Base-by-base conservation (phyloP, 2,797 vertebrate genomes). In the Liasis olivaceus region DNA sequence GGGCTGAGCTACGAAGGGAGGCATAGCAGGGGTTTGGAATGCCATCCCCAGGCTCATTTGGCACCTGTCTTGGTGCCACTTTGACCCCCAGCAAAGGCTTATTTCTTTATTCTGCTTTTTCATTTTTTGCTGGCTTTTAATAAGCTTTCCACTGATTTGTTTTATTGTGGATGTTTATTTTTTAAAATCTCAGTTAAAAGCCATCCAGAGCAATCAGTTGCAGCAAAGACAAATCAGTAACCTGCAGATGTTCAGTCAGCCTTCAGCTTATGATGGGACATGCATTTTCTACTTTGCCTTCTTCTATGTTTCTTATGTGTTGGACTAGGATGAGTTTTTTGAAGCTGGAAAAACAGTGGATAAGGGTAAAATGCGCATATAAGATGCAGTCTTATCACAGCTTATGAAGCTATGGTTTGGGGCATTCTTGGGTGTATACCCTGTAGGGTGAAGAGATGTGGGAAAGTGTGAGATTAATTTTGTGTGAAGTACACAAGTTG, bases 361-460 rank as follows among this genome's bases (percentile, higher is more conserved):
- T 36, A 9, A 59, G 28, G 26, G n/a, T n/a, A 59, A 87, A 87
- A 59, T 22, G 17, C 54, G 8, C 3, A 87, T 17, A 28, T n/a
- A 59, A 56, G 14, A 26, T 28, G n/a, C 42, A 28, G 26, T 11
- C 42, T 62, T 64, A 17, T 15, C 13, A 62, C 20, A 90, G 58
- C 56, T 28, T 2, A 26, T 47, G 72, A 81, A 20, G 85, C 56
- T 11, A 56, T 31, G 56, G 54, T 59, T n/a, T 58, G 47, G 56
- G 17, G 28, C 36, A 81, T 24, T 58, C 56, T 20, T 31, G 14
- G 56, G 8, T 66, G 63, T 81, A 47, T 20, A 47, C 0, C 2
- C n/a, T 56, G 4, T 58, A 66, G 94, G 64, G n/a, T 24, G 91
- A 0, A 31, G 66, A 1, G 0, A 42, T 5, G 0, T 9, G 1